A percentile compares a stretch with the other conserved stretches of the same genome.
Evolutionary conservation across 1,140 invertebrate genomes (phyloP).

Genomic region (Lordiphosa clarofinis): DNA sequence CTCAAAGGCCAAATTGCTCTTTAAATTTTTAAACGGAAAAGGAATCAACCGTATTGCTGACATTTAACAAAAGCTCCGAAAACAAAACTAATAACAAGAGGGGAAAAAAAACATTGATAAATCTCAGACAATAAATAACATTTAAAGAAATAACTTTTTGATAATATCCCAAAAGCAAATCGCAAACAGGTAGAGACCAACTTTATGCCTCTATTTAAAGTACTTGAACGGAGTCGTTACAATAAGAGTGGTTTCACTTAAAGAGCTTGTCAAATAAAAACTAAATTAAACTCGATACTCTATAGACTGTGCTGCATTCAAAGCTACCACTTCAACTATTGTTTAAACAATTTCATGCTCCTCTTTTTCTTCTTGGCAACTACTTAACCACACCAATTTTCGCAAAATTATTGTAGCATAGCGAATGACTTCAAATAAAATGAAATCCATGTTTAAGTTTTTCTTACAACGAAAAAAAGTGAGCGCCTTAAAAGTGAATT

Average conservation of each 20-base stretch:
- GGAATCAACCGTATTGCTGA: no score
- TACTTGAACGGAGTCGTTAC: no score
- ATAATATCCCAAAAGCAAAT: constrained; percentile 30
- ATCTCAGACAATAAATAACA: constrained; percentile 41
- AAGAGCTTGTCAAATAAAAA: no score
- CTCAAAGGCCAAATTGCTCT: no score
- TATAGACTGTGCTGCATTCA: no score
- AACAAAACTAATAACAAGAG: constrained; percentile 7
- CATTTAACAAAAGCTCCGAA: no score
- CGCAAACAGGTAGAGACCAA: neutral
- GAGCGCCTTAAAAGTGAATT: constrained; percentile 40
- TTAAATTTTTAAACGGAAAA: no score
- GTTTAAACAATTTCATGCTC: constrained; percentile 3
- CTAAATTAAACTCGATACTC: no score
- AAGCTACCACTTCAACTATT: no score
- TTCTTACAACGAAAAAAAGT: constrained; percentile 21
- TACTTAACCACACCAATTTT: constrained; percentile 5
- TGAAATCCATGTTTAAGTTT: constrained; percentile 39
- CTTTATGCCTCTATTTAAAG: no score
- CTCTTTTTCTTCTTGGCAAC: neutral
- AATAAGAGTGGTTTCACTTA: no score
- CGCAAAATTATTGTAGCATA: constrained; percentile 42
- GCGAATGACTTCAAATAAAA: constrained; percentile 45
- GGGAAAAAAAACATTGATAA: constrained; percentile 30
- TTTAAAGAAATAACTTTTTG: constrained; percentile 37